A percentile compares a stretch with the other conserved stretches of the same genome.
Conservation (phyloP, 2,113 vertebrate species). For the Hyaena hyaena region DNA sequence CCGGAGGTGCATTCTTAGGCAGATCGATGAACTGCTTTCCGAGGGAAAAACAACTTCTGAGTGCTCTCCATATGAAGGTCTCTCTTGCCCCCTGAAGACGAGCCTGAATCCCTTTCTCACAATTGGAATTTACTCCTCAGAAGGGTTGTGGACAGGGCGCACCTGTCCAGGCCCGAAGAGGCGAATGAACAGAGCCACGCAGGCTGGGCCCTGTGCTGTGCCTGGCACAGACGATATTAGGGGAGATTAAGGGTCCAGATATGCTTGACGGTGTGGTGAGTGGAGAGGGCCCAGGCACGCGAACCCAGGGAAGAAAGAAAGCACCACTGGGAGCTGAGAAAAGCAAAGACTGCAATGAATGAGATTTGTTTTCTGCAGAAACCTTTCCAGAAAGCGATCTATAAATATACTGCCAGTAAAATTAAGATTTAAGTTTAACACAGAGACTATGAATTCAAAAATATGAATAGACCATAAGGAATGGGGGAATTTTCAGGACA, state of each 20-base stretch:
- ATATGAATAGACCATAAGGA: not conserved
- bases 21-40: not conserved
- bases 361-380: not conserved
- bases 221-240: too few relatives aligned
- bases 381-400: not conserved
- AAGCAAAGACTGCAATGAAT: not conserved
- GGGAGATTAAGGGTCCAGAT: not conserved
- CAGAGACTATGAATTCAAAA: not conserved
- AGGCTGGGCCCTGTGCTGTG: not conserved
- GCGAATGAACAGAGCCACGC: not conserved
- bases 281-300: not conserved
- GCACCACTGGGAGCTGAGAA: not conserved
- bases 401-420: not conserved
- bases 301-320: not conserved
- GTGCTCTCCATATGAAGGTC: not conserved
- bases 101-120: not conserved
- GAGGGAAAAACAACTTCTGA: not conserved
- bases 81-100: not conserved
- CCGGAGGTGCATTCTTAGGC: not conserved
- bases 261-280: fast-evolving
- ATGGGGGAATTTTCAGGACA: not conserved
- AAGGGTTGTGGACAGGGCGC: not conserved
- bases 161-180: not conserved
- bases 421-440: not conserved
- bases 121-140: not conserved